phyloP scores from a whole-genome alignment of 2,113 vertebrate species.

The Thryonomys swinderianus region DNA sequence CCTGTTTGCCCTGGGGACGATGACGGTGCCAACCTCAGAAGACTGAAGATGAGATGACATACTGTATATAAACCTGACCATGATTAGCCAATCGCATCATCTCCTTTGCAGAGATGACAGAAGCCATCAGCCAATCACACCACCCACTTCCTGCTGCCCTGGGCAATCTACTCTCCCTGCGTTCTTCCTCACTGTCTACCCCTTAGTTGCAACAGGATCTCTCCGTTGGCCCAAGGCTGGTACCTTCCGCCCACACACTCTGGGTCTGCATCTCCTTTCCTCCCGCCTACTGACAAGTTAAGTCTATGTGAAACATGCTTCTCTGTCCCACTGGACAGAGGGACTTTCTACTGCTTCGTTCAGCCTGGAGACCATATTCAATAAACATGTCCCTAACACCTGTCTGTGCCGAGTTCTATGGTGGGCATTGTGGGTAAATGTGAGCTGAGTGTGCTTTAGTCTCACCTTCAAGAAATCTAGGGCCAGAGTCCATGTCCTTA shows the following conservation, averaged over 20 bases:
- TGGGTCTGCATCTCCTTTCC: background rate
- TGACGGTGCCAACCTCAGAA: background rate
- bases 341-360: background rate
- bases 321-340: background rate
- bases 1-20: background rate
- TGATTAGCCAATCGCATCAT: background rate
- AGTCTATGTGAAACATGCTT: background rate
- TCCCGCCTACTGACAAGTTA: background rate
- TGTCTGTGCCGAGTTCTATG: background rate
- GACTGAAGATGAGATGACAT: background rate
- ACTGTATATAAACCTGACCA: background rate
- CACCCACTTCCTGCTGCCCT: background rate
- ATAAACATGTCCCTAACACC: background rate
- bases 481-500: background rate
- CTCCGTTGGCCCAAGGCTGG: background rate
- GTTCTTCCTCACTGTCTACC: background rate
- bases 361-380: background rate
- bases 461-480: background rate
- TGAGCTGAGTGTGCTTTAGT: background rate
- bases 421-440: background rate
- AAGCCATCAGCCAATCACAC: background rate
- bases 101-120: background rate
- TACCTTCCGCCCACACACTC: background rate
- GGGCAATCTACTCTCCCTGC: background rate
- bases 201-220: background rate